Evolutionary conservation across 2,888 invertebrate genomes (phyloP), one percentile per base, ranked within the genome.

Genomic region (Acholoe squamosa): DNA sequence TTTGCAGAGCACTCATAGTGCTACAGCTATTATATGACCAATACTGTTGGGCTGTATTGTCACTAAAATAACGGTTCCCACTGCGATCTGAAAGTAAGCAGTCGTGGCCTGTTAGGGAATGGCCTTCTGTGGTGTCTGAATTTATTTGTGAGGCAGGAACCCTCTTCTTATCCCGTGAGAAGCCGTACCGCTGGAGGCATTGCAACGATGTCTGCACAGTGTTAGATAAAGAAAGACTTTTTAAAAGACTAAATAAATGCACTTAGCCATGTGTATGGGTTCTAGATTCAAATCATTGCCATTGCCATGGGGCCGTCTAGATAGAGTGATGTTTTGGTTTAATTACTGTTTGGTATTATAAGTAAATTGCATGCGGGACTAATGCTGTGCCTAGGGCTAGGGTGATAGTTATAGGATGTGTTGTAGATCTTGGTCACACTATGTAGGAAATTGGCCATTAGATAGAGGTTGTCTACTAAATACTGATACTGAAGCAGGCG

Each of bases 351-450:
- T 61, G 22, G n/a, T 61, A 61, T 61, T 61, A n/a, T 61, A 61
- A 61, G 61, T 61, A 61, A 61, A 61, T 61, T 61, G 14, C 61
- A 61, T 61, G 61, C 61, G 61, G 3, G 61, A 61, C n/a, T 61
- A n/a, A n/a, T n/a, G 61, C 61, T n/a, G 12, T 3, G n/a, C 61
- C 61, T n/a, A 14, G 19, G 61, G 61, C 1, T 61, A 3, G 7
- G 14, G 5, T 19, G 61, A 19, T 7, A 7, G 14, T 61, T 61
- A 61, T 3, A 14, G 5, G n/a, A n/a, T 61, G 61, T 61, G n/a
- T 14, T 19, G 61, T 61, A 61, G 61, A n/a, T 61, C 61, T 61
- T 3, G 61, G 61, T 19, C 19, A n/a, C 19, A 61, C 19, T 61
- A 61, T 19, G n/a, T n/a, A n/a, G 61, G 61, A 61, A 61, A 61